phyloP scores from a whole-genome alignment of 2,797 vertebrate genomes.

The Paramormyrops hopkinsi region DNA sequence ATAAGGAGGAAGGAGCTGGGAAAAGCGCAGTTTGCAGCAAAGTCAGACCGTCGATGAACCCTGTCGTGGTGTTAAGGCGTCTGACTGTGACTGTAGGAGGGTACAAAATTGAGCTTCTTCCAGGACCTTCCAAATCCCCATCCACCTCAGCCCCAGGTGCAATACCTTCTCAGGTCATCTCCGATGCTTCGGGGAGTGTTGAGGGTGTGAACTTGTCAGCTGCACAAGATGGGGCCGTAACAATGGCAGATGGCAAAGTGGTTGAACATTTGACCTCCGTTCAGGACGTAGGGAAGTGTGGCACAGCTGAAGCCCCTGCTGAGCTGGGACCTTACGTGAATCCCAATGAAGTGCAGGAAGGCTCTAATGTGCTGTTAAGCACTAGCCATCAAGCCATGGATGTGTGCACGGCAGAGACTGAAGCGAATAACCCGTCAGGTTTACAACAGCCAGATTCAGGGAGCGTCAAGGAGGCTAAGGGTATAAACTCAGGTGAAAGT shows the following conservation, averaged over 20 bases:
- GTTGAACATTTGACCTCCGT: conserved; percentile 28
- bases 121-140: conserved; percentile 54
- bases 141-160: conserved; percentile 40
- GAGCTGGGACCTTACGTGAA: conserved; percentile 65
- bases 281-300: conserved; percentile 32
- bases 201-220: conserved; percentile 40
- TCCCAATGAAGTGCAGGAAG: conserved; percentile 68
- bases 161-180: conserved; percentile 38
- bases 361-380: conserved; percentile 48
- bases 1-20: conserved; percentile 51
- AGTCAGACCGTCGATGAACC: conserved; percentile 58
- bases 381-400: conserved; percentile 27
- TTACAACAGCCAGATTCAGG: conserved; percentile 32
- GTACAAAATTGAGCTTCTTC: conserved; percentile 67
- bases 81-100: conserved; percentile 72
- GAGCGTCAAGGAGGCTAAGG: conserved; percentile 21
- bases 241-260: conserved; percentile 39
- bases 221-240: conserved; percentile 40
- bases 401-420: conserved; percentile 28
- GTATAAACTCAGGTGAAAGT: conserved; percentile 9
- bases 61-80: conserved; percentile 59
- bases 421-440: conserved; percentile 45
- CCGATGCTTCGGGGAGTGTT: conserved; percentile 38
- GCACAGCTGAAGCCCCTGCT: conserved; percentile 42
- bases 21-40: conserved; percentile 53